These are phyloP conservation scores for Azemiops feae DNA, from an alignment of 2,113 vertebrate genomes.

Conservation along the genomic window DNA sequence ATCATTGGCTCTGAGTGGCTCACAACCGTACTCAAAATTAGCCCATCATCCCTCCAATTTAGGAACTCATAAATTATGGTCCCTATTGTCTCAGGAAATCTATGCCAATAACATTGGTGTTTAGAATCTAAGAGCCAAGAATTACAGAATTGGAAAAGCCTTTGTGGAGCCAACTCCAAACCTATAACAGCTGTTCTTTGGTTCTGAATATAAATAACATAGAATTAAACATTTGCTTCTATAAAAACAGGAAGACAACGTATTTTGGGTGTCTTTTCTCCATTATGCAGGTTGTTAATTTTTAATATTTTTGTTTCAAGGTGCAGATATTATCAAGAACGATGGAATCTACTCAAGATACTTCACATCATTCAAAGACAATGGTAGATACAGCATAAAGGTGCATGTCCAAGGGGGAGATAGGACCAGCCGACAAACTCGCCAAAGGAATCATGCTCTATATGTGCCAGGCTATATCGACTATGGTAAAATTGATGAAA, in stretches of 20 bases:
- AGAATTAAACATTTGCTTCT: not conserved
- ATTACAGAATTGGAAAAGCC: not conserved
- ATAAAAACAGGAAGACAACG: not conserved
- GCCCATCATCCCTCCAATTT: not conserved
- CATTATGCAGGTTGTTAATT: slow-evolving; percentile 19
- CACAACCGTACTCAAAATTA: not conserved
- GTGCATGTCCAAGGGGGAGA: slow-evolving; percentile 55
- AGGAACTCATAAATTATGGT: not conserved
- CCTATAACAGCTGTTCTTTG: not conserved
- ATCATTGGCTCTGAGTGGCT: not conserved
- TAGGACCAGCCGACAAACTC: slow-evolving; percentile 22
- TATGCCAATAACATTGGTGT: not conserved
- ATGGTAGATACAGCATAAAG: slow-evolving; percentile 73
- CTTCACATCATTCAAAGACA: slow-evolving; percentile 55
- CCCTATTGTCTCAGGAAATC: not conserved
- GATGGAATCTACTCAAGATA: slow-evolving; percentile 75
- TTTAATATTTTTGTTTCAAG: slow-evolving; percentile 51
- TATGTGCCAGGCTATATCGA: slow-evolving; percentile 68
- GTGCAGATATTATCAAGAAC: slow-evolving; percentile 66
- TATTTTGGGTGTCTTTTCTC: not conserved
- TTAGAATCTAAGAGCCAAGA: not conserved
- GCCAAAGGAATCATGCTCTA: slow-evolving; percentile 34
- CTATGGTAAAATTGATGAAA: slow-evolving; percentile 57
- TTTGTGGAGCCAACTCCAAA: not conserved
- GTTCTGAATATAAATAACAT: not conserved